Evolutionary conservation across 2,888 invertebrate genomes (phyloP), one percentile per base, ranked within the genome.

Genomic region (Drosophila tanythrix): DNA sequence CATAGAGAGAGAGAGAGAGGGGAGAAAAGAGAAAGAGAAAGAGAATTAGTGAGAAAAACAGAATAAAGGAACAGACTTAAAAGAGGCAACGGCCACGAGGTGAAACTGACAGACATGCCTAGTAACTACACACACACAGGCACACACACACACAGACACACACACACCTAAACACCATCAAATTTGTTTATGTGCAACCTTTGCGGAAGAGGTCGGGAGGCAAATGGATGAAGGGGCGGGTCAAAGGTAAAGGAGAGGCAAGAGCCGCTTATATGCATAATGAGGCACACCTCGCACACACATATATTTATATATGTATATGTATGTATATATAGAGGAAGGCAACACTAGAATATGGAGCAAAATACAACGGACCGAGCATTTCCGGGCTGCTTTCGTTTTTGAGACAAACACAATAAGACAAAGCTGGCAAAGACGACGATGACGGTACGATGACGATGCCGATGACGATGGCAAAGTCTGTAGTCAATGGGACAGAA

Each of bases 311-410:
- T 15, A 2, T 8, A 38, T 18, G 1, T 38, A 8, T 38, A 5
- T 40, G 5, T n/a, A n/a, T 11, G 2, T 2, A n/a, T 43, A 46
- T 46, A 46, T 15, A 3, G 35, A 27, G 27, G 27, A 55, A 27
- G 55, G 60, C 60, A 75, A 46, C 40, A 56, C 51, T 51, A 55
- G 61, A 46, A 72, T 60, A 60, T 60, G 46, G 56, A 31, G 43
- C 55, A 60, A 75, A 46, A 67, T 46, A 65, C 51, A 43, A 43
- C 57, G 58, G 72, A 59, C 56, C 83, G 67, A 88, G 68, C 77
- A 86, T 90, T 85, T 88, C 89, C 78, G 89, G 90, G 83, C 83
- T 71, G 88, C 76, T 83, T 88, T 88, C 88, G 83, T 78, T 78
- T 81, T 89, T 77, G 66, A 65, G 65, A 63, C 81, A 70, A 90